Evolutionary conservation across 2,797 vertebrate species (phyloP).

Genomic region (Neostethus bicornis): DNA sequence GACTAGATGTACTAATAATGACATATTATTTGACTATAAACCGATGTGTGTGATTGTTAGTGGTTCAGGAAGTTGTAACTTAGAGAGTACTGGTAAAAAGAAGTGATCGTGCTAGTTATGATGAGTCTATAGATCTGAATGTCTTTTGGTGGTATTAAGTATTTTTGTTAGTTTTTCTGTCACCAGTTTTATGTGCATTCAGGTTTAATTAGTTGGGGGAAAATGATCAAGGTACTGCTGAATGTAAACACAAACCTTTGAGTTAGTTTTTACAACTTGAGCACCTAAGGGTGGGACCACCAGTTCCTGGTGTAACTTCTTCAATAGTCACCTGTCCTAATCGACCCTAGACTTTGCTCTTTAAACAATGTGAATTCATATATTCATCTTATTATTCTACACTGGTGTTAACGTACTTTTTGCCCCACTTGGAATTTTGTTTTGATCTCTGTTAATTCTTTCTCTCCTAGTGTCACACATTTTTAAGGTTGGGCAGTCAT

Average conservation of each 20-base stretch:
- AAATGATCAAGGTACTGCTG: slow-evolving; percentile 21
- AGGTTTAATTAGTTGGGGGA: not conserved
- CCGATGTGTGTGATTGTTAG: slow-evolving; percentile 1
- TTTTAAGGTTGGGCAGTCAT: not conserved
- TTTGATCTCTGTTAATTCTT: not conserved
- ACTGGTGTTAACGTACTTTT: not conserved
- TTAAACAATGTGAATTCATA: slow-evolving; percentile 25
- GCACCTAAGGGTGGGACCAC: slow-evolving; percentile 40
- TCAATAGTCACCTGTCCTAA: slow-evolving; percentile 19
- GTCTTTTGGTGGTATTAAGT: slow-evolving; percentile 11
- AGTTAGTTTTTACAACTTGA: slow-evolving; percentile 31
- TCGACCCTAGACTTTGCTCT: slow-evolving; percentile 47
- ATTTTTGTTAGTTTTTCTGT: slow-evolving; percentile 11
- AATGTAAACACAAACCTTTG: slow-evolving; percentile 32
- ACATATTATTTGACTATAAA: slow-evolving; percentile 22
- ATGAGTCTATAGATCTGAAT: slow-evolving; percentile 3
- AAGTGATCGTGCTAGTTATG: slow-evolving; percentile 7
- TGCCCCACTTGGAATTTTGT: not conserved
- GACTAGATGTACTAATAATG: slow-evolving; percentile 46
- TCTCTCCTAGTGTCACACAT: not conserved
- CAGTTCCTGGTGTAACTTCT: slow-evolving; percentile 23
- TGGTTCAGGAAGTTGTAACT: slow-evolving; percentile 12
- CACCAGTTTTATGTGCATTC: slow-evolving; percentile 2
- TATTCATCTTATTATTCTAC: slow-evolving; percentile 7
- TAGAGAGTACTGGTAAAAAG: not conserved